Evolutionary conservation across 2,888 invertebrate species (phyloP).

Genomic region (Ectemnius continuus): DNA sequence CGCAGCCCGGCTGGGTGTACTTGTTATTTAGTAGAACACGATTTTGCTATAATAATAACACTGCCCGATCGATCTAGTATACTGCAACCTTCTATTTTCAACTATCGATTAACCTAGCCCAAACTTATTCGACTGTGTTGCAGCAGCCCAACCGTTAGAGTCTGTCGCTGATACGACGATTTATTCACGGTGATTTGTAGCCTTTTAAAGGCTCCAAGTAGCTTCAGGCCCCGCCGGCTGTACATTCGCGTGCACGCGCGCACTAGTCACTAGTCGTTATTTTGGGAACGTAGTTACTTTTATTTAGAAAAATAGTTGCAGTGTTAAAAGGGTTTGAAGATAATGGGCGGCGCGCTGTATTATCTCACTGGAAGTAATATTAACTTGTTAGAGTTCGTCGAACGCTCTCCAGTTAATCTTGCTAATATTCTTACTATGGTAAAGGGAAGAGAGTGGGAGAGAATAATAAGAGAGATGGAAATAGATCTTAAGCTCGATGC

Average conservation of each 20-base stretch:
- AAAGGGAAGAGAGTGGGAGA: constrained; percentile 7
- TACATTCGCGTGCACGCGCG: no score
- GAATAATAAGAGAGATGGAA: not conserved
- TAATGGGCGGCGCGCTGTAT: no score
- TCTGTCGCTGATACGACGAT: no score
- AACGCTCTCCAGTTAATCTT: constrained; percentile 9
- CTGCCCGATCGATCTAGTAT: constrained; percentile 2
- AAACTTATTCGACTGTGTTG: not conserved
- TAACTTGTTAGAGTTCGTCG: not conserved
- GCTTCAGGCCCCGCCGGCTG: no score
- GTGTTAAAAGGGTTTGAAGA: no score
- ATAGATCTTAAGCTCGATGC: constrained; percentile 33
- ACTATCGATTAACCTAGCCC: constrained; percentile 7
- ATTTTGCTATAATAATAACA: constrained; percentile 23
- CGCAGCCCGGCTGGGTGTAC: constrained; percentile 20
- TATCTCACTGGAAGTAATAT: no score
- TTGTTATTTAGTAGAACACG: constrained; percentile 29
- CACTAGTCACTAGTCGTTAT: no score
- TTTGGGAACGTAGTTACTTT: no score
- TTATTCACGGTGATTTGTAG: no score
- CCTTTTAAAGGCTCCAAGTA: no score
- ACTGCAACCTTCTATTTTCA: not conserved
- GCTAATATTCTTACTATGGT: constrained; percentile 19
- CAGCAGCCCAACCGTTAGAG: no score
- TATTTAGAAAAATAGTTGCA: no score